A percentile compares a stretch with the other conserved stretches of the same genome.
These are phyloP conservation scores for Podarcis siculus DNA, from an alignment of 2,797 vertebrate species.

Conservation along the genomic window DNA sequence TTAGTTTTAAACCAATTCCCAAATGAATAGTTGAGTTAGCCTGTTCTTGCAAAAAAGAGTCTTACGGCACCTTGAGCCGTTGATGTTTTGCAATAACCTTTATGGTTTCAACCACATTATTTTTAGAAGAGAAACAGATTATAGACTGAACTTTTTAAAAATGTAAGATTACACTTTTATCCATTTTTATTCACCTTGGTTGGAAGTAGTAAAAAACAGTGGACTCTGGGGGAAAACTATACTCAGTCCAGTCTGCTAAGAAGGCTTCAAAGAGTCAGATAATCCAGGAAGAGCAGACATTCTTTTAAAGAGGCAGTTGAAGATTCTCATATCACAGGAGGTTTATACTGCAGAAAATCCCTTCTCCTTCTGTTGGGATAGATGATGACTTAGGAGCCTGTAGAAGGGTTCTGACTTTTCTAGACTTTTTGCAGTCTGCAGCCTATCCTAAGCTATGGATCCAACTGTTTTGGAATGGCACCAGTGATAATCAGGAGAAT, in stretches of 20 bases:
- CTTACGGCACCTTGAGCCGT: too few relatives aligned
- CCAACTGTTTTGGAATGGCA: not conserved
- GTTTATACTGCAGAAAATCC: not conserved
- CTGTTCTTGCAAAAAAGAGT: too few relatives aligned
- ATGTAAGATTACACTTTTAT: not conserved
- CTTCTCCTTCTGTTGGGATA: not conserved
- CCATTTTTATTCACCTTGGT: not conserved
- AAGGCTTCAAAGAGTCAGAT: not conserved
- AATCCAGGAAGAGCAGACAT: not conserved
- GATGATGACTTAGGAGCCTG: not conserved
- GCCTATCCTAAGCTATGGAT: not conserved
- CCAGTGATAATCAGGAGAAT: conserved; percentile 54
- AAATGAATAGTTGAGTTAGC: too few relatives aligned
- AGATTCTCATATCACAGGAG: not conserved
- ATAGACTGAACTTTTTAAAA: too few relatives aligned
- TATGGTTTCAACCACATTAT: not conserved
- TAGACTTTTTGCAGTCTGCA: not conserved
- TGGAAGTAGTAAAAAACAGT: not conserved
- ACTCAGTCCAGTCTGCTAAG: not conserved
- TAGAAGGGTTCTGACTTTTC: not conserved
- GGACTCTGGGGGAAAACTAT: not conserved
- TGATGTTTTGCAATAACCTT: too few relatives aligned
- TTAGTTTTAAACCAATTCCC: not conserved
- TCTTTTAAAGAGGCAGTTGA: not conserved
- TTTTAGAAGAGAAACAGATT: not conserved